Evolutionary conservation across 2,797 vertebrate species (phyloP), one percentile per base, ranked within the genome.

Genomic region (Carcharodon carcharias): DNA sequence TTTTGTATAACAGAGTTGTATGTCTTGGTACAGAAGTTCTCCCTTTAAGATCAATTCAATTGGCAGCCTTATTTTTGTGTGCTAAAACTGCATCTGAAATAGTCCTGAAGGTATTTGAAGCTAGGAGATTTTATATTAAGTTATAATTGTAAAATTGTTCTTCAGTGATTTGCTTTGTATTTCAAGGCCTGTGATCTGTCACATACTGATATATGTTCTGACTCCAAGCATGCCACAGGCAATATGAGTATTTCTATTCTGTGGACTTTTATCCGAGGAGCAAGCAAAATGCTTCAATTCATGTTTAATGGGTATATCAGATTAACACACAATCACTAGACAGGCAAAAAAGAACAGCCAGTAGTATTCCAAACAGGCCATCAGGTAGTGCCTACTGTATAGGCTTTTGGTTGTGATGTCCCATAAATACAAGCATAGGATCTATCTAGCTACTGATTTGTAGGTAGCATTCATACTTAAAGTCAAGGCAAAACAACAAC

Each of bases 91-190:
- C 45, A 73, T 77, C 50, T 95, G 94, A n/a, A 95, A 95, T 56
- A 56, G 65, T 73, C 56, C 93, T 69, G 93, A 14, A 73, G 67
- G 67, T 71, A 95, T 95, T 71, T 73, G 94, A 73, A 95, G 50
- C 73, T 73, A 35, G 28, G 26, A 54, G 67, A 95, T 71, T 95
- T 95, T 54, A 95, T 95, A 95, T 77, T 58, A 77, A 73, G 69
- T 95, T 95, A 69, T 77, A 95, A 95, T 77, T 95, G 94, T 95
- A 50, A 95, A 95, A 73, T 95, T 56, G 23, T 56, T 73, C 67
- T 95, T 95, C 67, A 73, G 67, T 73, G 45, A 77, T 58, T 95
- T 95, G 69, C 71, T 77, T 95, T 95, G 40, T 95, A 69, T 95
- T 95, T 95, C 91, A 31, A 77, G 56, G 94, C 50, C 69, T 95